Conservation (phyloP, 2,797 vertebrate species). For the Podarcis lilfordi region DNA sequence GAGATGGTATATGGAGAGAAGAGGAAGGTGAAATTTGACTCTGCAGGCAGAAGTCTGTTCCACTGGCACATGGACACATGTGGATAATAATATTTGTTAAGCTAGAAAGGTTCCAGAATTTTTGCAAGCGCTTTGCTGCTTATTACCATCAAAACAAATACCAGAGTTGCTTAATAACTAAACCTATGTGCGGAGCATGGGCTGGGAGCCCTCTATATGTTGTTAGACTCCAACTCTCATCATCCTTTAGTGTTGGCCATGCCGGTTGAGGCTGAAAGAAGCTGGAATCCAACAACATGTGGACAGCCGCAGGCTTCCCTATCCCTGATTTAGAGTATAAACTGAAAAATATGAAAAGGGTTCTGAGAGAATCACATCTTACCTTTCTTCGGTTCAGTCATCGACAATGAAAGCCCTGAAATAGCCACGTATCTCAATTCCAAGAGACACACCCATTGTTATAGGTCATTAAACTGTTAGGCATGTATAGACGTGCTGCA, state of each 20-base stretch:
- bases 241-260: too few species aligned
- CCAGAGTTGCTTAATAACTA: constrained; percentile 50
- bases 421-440: constrained; percentile 33
- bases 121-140: constrained; percentile 22
- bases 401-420: constrained; percentile 35
- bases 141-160: constrained; percentile 61
- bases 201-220: too few species aligned
- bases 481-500: constrained; percentile 58
- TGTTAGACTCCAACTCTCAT: too few species aligned
- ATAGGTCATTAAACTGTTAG: constrained; percentile 45
- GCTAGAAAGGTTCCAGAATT: constrained; percentile 6
- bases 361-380: constrained; percentile 30
- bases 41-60: too few species aligned
- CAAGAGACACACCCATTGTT: constrained; percentile 39
- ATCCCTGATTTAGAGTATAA: neutral
- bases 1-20: too few species aligned
- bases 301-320: too few species aligned
- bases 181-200: neutral
- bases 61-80: too few species aligned
- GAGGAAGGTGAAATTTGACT: too few species aligned
- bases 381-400: constrained; percentile 40
- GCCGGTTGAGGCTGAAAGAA: too few species aligned
- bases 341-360: constrained; percentile 49
- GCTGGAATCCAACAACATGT: too few species aligned
- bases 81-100: neutral